Base-by-base conservation (phyloP, 2,113 vertebrate species). In the Prolemur simus region DNA sequence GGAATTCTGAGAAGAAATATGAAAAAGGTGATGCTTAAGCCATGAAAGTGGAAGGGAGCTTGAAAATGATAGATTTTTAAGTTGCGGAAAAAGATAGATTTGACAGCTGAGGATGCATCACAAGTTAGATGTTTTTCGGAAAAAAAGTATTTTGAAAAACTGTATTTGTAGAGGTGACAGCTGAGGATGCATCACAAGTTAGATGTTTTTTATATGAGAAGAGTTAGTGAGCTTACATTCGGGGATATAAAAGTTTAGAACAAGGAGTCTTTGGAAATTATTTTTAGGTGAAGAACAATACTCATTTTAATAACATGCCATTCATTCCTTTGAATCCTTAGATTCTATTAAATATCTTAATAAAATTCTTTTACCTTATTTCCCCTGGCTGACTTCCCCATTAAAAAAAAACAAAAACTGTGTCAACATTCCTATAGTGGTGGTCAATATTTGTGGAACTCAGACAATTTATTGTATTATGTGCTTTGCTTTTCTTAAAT, bases 1-100 rank as follows among this genome's bases (percentile, higher is more conserved):
- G 58, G 77, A 77, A 84, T 96, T 84, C 60, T 69, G 42, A 94
- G 37, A 87, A 68, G 68, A 91, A 86, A 60, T 83, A 32, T 34
- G 39, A 56, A 92, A 88, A 78, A 47, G 27, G n/a, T 76, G 11
- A 58, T 88, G 8, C 21, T 66, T 95, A 94, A 94, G 11, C 60
- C n/a, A 78, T 8, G 68, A 29, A 96, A 56, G 45, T 71, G 6
- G 14, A 92, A 95, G 37, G 10, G 56, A 89, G 56, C 18, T 42
- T 89, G 85, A 45, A 85, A 69, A 73, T 89, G 20, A 42, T 2
- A 58, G n/a, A 60, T 47, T 94, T 69, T 37, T 84, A 60, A 74
- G 45, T 87, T 45, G 34, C 60, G 63, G 29, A 6, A 42, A 42
- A 42, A 42, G n/a, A n/a, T 71, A 88, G n/a, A 94, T 7, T 47